Evolutionary conservation across 2,888 invertebrate genomes (phyloP), one percentile per base, ranked within the genome.

Genomic region (Tetragnatha montana): DNA sequence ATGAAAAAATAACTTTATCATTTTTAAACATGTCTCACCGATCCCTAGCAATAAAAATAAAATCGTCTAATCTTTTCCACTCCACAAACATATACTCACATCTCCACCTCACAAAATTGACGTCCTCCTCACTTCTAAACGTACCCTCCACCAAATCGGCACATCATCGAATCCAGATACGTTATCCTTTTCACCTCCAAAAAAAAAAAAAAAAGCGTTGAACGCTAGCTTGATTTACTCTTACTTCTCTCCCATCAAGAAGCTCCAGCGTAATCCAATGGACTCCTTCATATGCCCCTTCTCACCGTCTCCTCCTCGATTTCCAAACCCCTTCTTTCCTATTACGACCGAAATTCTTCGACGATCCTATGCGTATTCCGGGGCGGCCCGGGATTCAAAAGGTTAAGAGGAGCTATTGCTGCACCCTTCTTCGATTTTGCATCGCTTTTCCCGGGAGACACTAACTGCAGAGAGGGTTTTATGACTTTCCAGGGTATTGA

Each of bases 261-360:
- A 81, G 69, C 81, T 35, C 35, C 47, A 81, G 49, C 70, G 21
- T 71, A 81, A 70, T 81, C 71, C 81, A 49, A 71, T 49, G 49
- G n/a, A 19, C 8, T 8, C 19, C 50, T 70, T 81, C 14, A 50
- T 49, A 17, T 81, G 78, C 22, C 78, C 49, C 81, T 70, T 49
- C 71, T 81, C 14, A 6, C 10, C 19, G 71, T 70, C 71, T 71
- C 71, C 50, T 50, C 22, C 71, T 81, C 50, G 22, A 81, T 81
- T 81, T 81, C 71, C 21, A 35, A 35, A 35, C 35, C 35, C 35
- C 4, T 35, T 35, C 35, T 4, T 35, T 35, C 35, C 35, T 4
- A 35, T 35, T 35, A 2, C 35, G 35, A 35, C 35, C 35, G 35
- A 35, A 35, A 4, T 35, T 35, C 35, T 35, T 35, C 1, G 35